Evolutionary conservation across 2,888 invertebrate genomes (phyloP).

Genomic region (Gymnocheta viridis): DNA sequence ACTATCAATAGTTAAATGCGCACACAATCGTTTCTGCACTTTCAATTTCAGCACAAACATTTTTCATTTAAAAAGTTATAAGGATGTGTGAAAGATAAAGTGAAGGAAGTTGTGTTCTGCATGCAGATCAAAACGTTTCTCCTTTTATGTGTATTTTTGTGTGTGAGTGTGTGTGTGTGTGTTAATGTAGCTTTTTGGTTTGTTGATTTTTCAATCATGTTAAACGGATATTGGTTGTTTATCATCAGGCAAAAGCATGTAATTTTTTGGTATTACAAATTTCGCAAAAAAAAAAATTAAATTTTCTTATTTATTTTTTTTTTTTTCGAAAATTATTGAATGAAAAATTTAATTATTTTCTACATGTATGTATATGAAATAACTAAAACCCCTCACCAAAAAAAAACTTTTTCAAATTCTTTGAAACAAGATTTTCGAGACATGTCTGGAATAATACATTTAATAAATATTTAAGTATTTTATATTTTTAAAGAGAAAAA

Average conservation of each 20-base stretch:
- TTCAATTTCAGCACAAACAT: conserved; percentile 22
- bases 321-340: neutral
- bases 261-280: conserved; percentile 3
- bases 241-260: conserved; percentile 40
- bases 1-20: conserved; percentile 5
- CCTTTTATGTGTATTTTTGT: neutral
- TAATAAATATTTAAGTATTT: too few relatives aligned
- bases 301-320: neutral
- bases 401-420: too few relatives aligned
- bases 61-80: conserved; percentile 23
- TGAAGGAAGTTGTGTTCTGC: conserved; percentile 31
- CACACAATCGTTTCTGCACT: conserved; percentile 2
- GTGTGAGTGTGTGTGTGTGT: too few relatives aligned
- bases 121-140: conserved; percentile 31
- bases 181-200: conserved; percentile 32
- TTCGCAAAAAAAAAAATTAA: neutral
- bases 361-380: too few relatives aligned
- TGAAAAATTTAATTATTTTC: neutral
- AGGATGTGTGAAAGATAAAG: conserved; percentile 47
- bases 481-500: too few relatives aligned
- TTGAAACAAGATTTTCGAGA: too few relatives aligned
- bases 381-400: too few relatives aligned
- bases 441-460: too few relatives aligned
- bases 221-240: conserved; percentile 67
- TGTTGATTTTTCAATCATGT: conserved; percentile 68